Percentiles rank a stretch among this genome's conserved stretches.
These are phyloP conservation scores for Didymodactylos carnosus DNA, from an alignment of 2,888 invertebrate genomes.

Conservation along the genomic window DNA sequence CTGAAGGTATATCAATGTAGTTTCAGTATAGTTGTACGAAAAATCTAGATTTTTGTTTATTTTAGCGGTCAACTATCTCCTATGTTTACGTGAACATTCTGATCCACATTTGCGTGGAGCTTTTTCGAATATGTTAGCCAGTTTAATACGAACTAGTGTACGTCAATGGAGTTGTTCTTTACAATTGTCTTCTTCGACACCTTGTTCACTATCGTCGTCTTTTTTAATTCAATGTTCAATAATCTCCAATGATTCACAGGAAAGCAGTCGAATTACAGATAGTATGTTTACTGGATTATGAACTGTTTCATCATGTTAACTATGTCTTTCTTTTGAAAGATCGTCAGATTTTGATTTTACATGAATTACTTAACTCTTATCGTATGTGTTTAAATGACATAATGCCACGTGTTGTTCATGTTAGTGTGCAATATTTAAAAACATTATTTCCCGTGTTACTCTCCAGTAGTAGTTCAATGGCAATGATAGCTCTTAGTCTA, in stretches of 20 bases:
- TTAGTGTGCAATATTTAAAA: not conserved
- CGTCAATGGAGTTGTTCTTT: not conserved
- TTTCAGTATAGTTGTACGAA: too few species aligned
- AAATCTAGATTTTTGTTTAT: not conserved
- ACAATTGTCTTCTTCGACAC: not conserved
- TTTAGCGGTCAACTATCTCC: not conserved
- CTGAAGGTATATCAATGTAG: not conserved
- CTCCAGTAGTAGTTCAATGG: not conserved
- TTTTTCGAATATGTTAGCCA: not conserved
- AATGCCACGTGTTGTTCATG: not conserved
- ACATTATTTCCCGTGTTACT: not conserved
- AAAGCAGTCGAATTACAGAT: too few species aligned
- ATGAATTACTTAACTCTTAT: not conserved
- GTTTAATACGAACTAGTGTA: not conserved
- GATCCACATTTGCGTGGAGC: not conserved
- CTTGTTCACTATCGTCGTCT: not conserved
- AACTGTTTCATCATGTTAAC: too few species aligned
- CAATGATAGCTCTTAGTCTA: not conserved
- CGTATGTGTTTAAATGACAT: not conserved
- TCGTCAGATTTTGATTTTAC: not conserved
- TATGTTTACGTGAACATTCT: not conserved
- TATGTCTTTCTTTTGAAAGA: too few species aligned
- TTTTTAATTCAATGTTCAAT: not conserved
- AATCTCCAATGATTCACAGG: not conserved
- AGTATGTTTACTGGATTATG: too few species aligned